A percentile compares a stretch with the other conserved stretches of the same genome.
These are phyloP conservation scores for Chelidonichthys spinosus DNA, from an alignment of 2,797 vertebrate genomes.

Conservation along the genomic window DNA sequence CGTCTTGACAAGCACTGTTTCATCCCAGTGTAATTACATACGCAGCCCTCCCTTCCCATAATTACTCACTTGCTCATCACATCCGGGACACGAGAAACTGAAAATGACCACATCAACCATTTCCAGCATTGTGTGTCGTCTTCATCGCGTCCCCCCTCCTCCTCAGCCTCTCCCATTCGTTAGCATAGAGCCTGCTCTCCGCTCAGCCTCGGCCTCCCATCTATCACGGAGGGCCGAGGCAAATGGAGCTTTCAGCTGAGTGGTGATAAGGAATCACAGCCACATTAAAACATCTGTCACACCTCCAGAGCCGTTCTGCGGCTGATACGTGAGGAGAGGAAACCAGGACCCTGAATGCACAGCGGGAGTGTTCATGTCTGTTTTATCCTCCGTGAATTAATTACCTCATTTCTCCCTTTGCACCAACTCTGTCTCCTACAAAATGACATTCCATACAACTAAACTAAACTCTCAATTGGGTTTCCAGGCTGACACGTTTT, in stretches of 20 bases:
- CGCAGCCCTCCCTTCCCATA: slow-evolving; percentile 40
- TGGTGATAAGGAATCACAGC: slow-evolving; percentile 75
- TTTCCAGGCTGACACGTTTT: too few species aligned
- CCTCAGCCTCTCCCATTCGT: slow-evolving; percentile 52
- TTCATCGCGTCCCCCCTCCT: slow-evolving; percentile 13
- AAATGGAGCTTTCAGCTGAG: slow-evolving; percentile 77
- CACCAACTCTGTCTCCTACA: background rate
- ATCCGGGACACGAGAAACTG: slow-evolving; percentile 60
- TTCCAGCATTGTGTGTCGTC: slow-evolving; percentile 58
- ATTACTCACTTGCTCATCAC: slow-evolving; percentile 75
- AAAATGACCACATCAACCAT: slow-evolving; percentile 72
- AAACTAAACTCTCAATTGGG: too few species aligned
- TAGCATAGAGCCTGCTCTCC: slow-evolving; percentile 54
- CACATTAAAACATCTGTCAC: slow-evolving; percentile 80
- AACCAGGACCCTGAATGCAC: background rate
- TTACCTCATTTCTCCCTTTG: background rate
- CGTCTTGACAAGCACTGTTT: slow-evolving; percentile 63
- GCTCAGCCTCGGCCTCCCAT: slow-evolving; percentile 56
- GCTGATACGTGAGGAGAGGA: slow-evolving; percentile 12
- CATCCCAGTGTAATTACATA: slow-evolving; percentile 64
- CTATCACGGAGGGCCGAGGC: slow-evolving; percentile 63
- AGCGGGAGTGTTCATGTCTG: background rate
- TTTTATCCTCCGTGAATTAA: background rate
- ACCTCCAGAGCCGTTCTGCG: slow-evolving; percentile 47
- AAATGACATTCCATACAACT: too few species aligned